Evolutionary conservation across 92 coral and sea anemone genomes (phyloP).

Genomic region (Isaurus tuberculatus): DNA sequence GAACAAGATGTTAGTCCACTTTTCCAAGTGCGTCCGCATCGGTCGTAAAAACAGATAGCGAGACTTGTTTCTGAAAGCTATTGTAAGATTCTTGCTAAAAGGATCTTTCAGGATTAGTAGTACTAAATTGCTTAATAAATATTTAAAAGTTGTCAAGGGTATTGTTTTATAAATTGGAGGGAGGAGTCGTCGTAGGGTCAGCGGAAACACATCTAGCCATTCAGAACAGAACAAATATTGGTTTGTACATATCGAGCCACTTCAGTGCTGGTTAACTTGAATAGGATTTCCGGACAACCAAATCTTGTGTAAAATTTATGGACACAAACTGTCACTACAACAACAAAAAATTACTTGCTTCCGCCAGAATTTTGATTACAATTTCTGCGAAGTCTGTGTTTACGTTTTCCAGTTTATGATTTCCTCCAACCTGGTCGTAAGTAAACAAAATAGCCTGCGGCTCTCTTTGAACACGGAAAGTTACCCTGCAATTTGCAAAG

Average conservation of each 20-base stretch:
- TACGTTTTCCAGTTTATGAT: constrained; percentile 16
- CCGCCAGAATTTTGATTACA: constrained; percentile 46
- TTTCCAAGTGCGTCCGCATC: neutral
- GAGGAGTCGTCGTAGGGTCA: constrained; percentile 85
- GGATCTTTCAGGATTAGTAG: constrained; percentile 52
- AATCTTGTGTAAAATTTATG: constrained; percentile 35
- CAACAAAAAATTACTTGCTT: constrained; percentile 40
- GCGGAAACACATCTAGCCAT: constrained; percentile 63
- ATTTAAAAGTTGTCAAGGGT: constrained; percentile 82
- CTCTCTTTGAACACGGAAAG: constrained; percentile 11
- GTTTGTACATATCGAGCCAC: constrained; percentile 55
- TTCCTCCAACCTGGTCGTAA: constrained; percentile 29
- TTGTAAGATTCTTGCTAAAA: constrained; percentile 49
- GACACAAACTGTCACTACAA: constrained; percentile 30
- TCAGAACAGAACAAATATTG: constrained; percentile 71
- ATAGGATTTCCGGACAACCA: constrained; percentile 76
- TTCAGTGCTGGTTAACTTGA: constrained; percentile 58
- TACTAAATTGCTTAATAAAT: constrained; percentile 89
- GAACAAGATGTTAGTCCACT: constrained; percentile 4
- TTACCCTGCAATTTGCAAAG: neutral
- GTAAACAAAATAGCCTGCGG: constrained; percentile 42
- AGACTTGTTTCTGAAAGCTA: constrained; percentile 37
- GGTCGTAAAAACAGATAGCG: neutral
- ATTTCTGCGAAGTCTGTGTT: constrained; percentile 27
- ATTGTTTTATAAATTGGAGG: constrained; percentile 91